Conservation (phyloP, 2,888 invertebrate genomes). For the Plebejus anna region DNA sequence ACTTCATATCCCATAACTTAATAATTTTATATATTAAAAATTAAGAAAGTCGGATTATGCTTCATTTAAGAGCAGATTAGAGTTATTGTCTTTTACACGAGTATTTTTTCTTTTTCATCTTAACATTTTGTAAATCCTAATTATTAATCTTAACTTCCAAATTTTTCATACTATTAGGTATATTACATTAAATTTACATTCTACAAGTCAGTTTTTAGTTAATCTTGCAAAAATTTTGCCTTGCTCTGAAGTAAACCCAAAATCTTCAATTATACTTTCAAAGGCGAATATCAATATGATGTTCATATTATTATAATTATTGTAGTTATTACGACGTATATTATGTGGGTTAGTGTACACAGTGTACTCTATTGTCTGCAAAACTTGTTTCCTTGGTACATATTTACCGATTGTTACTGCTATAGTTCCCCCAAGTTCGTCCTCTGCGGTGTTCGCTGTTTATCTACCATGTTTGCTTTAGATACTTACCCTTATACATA, state of each 20-base stretch:
- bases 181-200: no score
- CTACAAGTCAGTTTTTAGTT: no score
- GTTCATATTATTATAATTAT: not conserved
- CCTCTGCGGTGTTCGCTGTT: not conserved
- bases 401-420: slow-evolving; percentile 4
- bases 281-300: not conserved
- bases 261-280: not conserved
- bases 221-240: not conserved
- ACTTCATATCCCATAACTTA: not conserved
- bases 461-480: not conserved
- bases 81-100: no score
- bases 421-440: not conserved
- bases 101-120: not conserved
- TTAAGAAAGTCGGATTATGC: no score
- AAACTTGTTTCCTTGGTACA: not conserved
- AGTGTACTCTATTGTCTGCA: not conserved
- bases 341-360: not conserved
- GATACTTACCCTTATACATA: not conserved
- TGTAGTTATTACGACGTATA: not conserved
- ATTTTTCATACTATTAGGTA: not conserved
- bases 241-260: not conserved
- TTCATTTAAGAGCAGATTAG: no score
- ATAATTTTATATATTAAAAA: not conserved
- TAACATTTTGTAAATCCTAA: not conserved
- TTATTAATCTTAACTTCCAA: not conserved